A percentile compares a stretch with the other conserved stretches of the same genome.
Conservation (phyloP, 2,797 vertebrate species). For the Tenualosa ilisha region DNA sequence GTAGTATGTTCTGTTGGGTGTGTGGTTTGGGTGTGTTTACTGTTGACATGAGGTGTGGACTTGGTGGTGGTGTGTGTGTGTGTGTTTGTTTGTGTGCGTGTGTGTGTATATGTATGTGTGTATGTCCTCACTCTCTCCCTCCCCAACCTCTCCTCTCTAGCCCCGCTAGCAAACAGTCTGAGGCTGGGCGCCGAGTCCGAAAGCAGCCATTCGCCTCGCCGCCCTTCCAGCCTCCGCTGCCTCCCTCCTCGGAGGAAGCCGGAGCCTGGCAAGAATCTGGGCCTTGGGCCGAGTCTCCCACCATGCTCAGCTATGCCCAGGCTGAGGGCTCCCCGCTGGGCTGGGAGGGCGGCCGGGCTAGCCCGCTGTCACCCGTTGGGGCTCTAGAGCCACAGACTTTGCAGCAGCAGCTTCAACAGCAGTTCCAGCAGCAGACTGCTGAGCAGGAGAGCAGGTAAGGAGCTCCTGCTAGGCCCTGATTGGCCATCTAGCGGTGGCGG, state of each 20-base stretch:
- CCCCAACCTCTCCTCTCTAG: constrained; percentile 76
- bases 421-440: constrained; percentile 47
- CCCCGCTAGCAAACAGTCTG: constrained; percentile 90
- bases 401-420: constrained; percentile 41
- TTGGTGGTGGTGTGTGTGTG: background rate
- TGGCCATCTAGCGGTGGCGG: constrained; percentile 46
- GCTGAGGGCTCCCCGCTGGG: constrained; percentile 58
- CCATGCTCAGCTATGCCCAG: constrained; percentile 50
- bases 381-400: constrained; percentile 44
- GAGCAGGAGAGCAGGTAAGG: constrained; percentile 79
- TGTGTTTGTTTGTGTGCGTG: constrained; percentile 2
- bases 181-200: constrained; percentile 87
- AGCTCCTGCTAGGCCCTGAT: constrained; percentile 24
- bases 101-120: constrained; percentile 50
- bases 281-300: constrained; percentile 59
- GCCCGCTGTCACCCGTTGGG: constrained; percentile 49
- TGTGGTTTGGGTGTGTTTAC: constrained; percentile 30
- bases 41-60: background rate
- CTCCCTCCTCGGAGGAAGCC: constrained; percentile 83
- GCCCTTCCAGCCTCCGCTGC: constrained; percentile 86
- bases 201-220: constrained; percentile 91
- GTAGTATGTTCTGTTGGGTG: constrained; percentile 25
- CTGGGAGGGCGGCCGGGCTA: constrained; percentile 62
- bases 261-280: constrained; percentile 52
- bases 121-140: constrained; percentile 74